Conservation (phyloP, 2,113 vertebrate species). For the Carassius gibelio region DNA sequence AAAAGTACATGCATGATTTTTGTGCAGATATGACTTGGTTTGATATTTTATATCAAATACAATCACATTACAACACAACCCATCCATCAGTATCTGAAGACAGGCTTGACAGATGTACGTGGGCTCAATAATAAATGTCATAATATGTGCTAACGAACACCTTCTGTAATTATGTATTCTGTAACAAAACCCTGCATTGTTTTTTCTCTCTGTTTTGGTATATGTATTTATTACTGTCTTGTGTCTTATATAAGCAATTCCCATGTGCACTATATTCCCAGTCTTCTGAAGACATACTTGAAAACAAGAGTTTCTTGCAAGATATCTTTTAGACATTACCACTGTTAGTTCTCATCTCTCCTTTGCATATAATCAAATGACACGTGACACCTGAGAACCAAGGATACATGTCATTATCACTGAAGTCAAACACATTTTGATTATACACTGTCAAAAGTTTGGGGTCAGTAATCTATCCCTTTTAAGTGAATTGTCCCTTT, state of each 20-base stretch:
- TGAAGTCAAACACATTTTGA: background rate
- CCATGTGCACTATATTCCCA: background rate
- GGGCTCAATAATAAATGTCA: background rate
- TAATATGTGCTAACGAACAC: background rate
- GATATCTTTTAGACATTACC: background rate
- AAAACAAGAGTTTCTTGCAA: background rate
- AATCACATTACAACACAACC: background rate
- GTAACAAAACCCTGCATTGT: background rate
- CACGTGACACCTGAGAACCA: background rate
- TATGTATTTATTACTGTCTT: background rate
- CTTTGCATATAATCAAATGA: background rate
- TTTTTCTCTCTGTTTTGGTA: background rate
- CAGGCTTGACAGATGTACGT: slow-evolving; percentile 8
- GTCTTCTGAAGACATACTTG: background rate
- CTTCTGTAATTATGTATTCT: background rate
- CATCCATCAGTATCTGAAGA: background rate
- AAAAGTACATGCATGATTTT: no score
- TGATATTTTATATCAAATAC: no score
- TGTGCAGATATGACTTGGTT: no score
- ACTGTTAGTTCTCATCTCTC: background rate
- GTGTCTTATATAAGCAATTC: background rate
- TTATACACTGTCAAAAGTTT: background rate
- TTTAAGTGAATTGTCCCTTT: background rate
- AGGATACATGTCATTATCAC: background rate
- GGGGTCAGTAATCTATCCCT: background rate